Evolutionary conservation across 1,140 invertebrate genomes (phyloP).

Genomic region (Drosophila watanabei): DNA sequence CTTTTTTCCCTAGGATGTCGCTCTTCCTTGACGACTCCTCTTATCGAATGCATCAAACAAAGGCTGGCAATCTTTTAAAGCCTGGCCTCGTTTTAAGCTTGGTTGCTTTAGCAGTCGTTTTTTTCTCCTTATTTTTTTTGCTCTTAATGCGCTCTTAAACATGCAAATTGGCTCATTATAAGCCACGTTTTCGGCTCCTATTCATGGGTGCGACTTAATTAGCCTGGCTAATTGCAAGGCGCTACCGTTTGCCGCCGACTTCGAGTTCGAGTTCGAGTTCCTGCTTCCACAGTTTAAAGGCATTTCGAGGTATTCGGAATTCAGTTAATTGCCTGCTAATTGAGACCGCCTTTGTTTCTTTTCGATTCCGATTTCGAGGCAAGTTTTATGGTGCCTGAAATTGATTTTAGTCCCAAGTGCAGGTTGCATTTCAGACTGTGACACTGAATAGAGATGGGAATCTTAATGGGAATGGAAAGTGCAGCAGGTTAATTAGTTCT

Average conservation of each 20-base stretch:
- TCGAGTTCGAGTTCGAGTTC: conserved; percentile 2
- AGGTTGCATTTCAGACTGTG: conserved; percentile 17
- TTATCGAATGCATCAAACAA: conserved; percentile 23
- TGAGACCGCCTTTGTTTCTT: conserved; percentile 41
- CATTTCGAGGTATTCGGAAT: background rate
- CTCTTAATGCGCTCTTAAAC: conserved; percentile 70
- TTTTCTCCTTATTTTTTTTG: conserved; percentile 11
- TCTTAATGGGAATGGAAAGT: background rate
- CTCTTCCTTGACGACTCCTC: background rate
- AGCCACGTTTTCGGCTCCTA: conserved; percentile 49
- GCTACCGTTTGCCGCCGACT: conserved; percentile 60
- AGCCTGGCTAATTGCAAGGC: conserved; percentile 72
- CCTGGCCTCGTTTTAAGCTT: conserved; percentile 47
- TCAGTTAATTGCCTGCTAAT: conserved; percentile 55
- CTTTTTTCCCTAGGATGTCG: background rate
- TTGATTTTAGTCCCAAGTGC: conserved; percentile 24
- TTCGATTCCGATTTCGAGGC: conserved; percentile 26
- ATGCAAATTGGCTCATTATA: conserved; percentile 79
- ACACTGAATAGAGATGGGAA: conserved; percentile 1
- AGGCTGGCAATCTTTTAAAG: conserved; percentile 15
- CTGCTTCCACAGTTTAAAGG: conserved; percentile 1
- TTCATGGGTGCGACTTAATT: conserved; percentile 73
- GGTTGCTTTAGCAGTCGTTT: conserved; percentile 21
- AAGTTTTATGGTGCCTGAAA: conserved; percentile 47
- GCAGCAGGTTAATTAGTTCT: background rate